Percentiles rank a stretch among this genome's conserved stretches.
These are phyloP conservation scores for Papilio protenor DNA, from an alignment of 2,888 invertebrate genomes.

Conservation along the genomic window DNA sequence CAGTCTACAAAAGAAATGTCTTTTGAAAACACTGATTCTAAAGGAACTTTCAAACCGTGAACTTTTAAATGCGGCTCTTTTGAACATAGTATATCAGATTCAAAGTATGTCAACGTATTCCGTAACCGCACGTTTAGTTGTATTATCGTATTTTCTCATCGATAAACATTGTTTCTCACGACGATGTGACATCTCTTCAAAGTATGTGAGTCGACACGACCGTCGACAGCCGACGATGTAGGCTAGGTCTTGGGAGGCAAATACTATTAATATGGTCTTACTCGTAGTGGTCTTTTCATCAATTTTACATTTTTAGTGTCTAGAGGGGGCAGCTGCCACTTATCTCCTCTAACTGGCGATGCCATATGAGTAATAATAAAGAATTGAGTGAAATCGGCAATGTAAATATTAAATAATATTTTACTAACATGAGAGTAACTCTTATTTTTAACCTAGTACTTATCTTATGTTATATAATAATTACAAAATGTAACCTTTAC, in stretches of 20 bases:
- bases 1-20: not conserved
- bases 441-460: not conserved
- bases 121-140: not conserved
- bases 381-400: not conserved
- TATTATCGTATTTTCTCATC: slow-evolving; percentile 5
- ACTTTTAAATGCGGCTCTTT: not conserved
- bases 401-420: not conserved
- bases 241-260: no score
- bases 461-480: not conserved
- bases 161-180: slow-evolving; percentile 7
- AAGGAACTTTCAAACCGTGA: not conserved
- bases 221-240: no score
- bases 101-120: slow-evolving; percentile 7
- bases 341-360: no score
- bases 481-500: slow-evolving; percentile 5
- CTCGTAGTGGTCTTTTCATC: no score
- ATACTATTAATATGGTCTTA: no score
- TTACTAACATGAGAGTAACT: not conserved
- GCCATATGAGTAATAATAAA: not conserved
- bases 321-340: no score
- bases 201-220: not conserved
- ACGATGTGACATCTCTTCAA: slow-evolving; percentile 1
- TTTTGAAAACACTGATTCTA: not conserved
- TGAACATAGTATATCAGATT: not conserved
- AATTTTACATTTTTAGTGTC: no score